These are phyloP conservation scores for Silurus glanis DNA, from an alignment of 2,113 vertebrate genomes.

Conservation along the genomic window DNA sequence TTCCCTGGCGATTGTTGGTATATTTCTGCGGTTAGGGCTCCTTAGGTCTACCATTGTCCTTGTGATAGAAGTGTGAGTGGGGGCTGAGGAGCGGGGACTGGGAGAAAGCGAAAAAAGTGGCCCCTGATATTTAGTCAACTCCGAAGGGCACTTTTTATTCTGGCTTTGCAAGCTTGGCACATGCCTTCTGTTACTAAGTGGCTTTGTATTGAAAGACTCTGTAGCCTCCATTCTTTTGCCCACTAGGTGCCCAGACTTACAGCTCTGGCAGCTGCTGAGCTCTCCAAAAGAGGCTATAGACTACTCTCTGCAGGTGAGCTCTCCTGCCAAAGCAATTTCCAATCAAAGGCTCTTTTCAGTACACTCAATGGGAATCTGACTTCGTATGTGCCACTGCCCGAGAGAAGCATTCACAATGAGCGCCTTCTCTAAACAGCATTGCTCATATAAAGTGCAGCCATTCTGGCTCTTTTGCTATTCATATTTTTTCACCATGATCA, in stretches of 20 bases:
- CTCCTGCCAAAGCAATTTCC: constrained; percentile 78
- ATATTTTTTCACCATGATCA: constrained; percentile 49
- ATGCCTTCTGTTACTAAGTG: constrained; percentile 86
- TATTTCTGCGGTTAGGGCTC: constrained; percentile 58
- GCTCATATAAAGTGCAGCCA: constrained; percentile 77
- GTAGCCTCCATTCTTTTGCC: constrained; percentile 75
- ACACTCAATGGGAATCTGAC: constrained; percentile 78
- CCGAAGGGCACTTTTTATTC: constrained; percentile 78
- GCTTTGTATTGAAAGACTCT: constrained; percentile 81
- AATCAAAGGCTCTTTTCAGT: constrained; percentile 82
- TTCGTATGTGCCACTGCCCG: constrained; percentile 68
- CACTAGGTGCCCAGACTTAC: constrained; percentile 80
- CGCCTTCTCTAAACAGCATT: constrained; percentile 73
- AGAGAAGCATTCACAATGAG: constrained; percentile 76
- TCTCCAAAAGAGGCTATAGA: constrained; percentile 76
- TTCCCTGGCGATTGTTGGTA: constrained; percentile 58
- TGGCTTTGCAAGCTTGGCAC: constrained; percentile 81
- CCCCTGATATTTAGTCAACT: constrained; percentile 72
- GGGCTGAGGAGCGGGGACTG: constrained; percentile 43
- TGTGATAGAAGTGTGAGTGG: constrained; percentile 58
- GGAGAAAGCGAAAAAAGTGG: constrained; percentile 44
- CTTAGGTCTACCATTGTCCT: constrained; percentile 59
- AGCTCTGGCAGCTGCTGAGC: constrained; percentile 84
- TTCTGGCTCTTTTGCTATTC: constrained; percentile 63
- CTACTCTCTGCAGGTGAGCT: constrained; percentile 82